Evolutionary conservation across 1,140 invertebrate species (phyloP), one percentile per base, ranked within the genome.

Genomic region (Harpegnathos saltator): DNA sequence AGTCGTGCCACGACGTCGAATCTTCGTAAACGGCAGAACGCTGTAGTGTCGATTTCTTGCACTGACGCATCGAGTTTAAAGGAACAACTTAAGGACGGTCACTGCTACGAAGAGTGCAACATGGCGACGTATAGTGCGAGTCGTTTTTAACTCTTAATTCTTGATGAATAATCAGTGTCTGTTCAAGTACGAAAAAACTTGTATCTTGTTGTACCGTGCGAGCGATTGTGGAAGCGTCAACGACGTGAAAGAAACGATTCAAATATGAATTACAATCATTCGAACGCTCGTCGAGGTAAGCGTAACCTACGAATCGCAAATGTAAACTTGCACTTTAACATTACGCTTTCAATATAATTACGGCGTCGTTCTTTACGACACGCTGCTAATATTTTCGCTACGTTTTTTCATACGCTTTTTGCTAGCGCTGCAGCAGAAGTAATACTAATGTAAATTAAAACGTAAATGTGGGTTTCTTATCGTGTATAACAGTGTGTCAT

Each of bases 261-360:
- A 77, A 93, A 73, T 63, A 94, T 94, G 94, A 93, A 93, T 91
- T 94, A 94, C 68, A 94, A 92, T 90, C 90, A 93, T 19, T 91
- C 93, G 15, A 90, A 88, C 81, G 88, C 91, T 7, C 90, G 93
- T 5, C 92, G 93, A 77, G 93, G 94, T 94, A 78, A 92, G 88
- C 90, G 83, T 72, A 71, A 62, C 33, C 14, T 14, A 17, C 5
- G 38, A 80, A 56, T 29, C 7, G 2, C 15, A 52, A 12, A 86
- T 82, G 22, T 54, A 59, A 80, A 59, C 14, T 80, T 78, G 5
- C 9, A 38, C 29, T 48, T 11, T 59, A 17, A 7, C 1, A 38
- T 4, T 44, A 19, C 22, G 12, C n/a, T 19, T 19, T 69, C 14
- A 15, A 12, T n/a, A 14, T 0, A 44, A 14, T n/a, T 19, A 19